These are phyloP conservation scores for Luidia sarsii DNA, from an alignment of 53 echinoderm and acorn worm species.

Conservation along the genomic window DNA sequence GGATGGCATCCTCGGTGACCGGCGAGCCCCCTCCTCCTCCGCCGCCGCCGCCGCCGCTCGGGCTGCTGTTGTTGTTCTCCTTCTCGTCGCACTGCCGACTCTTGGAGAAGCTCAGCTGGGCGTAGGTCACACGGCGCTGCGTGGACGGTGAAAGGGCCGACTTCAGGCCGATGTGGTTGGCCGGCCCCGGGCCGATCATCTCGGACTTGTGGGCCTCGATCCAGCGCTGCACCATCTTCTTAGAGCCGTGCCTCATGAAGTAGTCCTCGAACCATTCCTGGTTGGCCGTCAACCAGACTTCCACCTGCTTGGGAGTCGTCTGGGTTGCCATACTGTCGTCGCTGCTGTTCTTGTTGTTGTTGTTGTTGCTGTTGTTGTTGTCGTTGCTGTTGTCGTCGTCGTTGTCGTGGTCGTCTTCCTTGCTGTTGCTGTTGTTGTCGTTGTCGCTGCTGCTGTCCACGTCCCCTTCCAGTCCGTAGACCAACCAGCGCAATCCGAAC, in stretches of 20 bases:
- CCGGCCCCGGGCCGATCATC: conserved; percentile 14
- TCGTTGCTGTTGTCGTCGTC: not conserved
- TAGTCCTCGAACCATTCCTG: conserved; percentile 96
- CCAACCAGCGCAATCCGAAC: conserved; percentile 41
- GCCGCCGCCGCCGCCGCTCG: too few relatives aligned
- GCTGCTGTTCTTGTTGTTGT: not conserved
- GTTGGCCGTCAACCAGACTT: conserved; percentile 81
- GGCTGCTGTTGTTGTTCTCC: conserved; percentile 20
- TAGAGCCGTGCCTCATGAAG: conserved; percentile 72
- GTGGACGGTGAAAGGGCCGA: conserved; percentile 51
- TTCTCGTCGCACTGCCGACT: conserved; percentile 34
- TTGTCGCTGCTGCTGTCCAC: not conserved
- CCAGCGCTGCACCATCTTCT: conserved; percentile 81
- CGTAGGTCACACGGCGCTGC: conserved; percentile 48
- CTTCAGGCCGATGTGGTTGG: conserved; percentile 24
- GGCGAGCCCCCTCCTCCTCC: too few relatives aligned
- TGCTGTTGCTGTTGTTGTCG: not conserved
- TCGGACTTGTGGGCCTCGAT: conserved; percentile 64
- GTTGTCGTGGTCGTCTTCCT: conserved; percentile 10
- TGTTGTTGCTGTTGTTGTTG: conserved; percentile 14
- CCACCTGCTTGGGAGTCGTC: conserved; percentile 68
- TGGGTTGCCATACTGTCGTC: not conserved
- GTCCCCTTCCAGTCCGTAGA: conserved; percentile 22
- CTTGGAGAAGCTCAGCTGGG: conserved; percentile 31
- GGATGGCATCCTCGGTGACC: conserved; percentile 41